These are phyloP conservation scores for Drosophila vallismaia DNA, from an alignment of 2,888 invertebrate genomes.

Conservation along the genomic window DNA sequence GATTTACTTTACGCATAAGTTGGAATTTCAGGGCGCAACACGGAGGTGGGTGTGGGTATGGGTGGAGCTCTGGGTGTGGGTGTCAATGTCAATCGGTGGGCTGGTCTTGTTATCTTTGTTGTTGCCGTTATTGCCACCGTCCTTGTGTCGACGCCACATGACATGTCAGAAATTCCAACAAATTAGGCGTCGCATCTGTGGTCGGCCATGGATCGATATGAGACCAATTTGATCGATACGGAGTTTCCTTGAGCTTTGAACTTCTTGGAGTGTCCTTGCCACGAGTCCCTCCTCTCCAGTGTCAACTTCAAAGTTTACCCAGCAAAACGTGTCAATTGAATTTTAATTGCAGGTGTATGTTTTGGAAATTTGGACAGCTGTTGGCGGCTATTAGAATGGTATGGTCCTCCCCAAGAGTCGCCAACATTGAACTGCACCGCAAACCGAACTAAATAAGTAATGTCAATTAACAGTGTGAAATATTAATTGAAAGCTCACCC, in stretches of 20 bases:
- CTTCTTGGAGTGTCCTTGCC: constrained; percentile 68
- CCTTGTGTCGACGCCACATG: constrained; percentile 57
- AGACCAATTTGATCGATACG: constrained; percentile 46
- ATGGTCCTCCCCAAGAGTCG: not conserved
- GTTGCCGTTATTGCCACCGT: constrained; percentile 25
- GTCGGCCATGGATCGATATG: constrained; percentile 57
- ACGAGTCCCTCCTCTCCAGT: constrained; percentile 2
- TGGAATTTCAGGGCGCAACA: constrained; percentile 40
- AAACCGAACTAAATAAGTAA: constrained; percentile 50
- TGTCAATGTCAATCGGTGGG: constrained; percentile 49
- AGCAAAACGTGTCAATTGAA: constrained; percentile 41
- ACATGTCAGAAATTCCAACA: constrained; percentile 59
- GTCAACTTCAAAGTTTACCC: not conserved
- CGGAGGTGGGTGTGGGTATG: constrained; percentile 3
- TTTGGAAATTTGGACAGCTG: constrained; percentile 70
- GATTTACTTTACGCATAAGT: constrained; percentile 54
- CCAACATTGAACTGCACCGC: constrained; percentile 28
- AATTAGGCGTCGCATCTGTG: constrained; percentile 73
- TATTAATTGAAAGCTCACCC: constrained; percentile 59
- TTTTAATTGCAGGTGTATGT: constrained; percentile 54
- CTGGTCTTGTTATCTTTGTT: constrained; percentile 47
- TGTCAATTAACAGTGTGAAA: constrained; percentile 67
- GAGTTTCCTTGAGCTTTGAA: constrained; percentile 71
- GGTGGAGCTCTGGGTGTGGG: constrained; percentile 36
- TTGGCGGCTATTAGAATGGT: constrained; percentile 36